These are phyloP conservation scores for Calidris pugnax DNA, from an alignment of 2,113 vertebrate genomes.

Conservation along the genomic window DNA sequence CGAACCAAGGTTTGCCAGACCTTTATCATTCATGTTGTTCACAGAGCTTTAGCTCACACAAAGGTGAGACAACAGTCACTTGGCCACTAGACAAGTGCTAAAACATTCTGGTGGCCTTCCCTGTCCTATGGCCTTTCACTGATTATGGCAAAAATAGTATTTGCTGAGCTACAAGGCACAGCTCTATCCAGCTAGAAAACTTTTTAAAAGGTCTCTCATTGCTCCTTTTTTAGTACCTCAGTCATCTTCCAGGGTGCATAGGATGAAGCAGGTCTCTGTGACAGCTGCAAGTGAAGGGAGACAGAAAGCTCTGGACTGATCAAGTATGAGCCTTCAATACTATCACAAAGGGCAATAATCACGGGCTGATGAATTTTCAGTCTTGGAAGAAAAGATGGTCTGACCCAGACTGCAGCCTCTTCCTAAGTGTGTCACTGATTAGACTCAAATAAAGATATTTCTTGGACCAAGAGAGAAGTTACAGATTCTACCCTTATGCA, in stretches of 20 bases:
- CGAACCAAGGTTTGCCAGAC: not conserved
- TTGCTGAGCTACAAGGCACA: not conserved
- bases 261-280: not conserved
- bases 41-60: not conserved
- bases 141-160: not conserved
- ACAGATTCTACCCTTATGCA: not conserved
- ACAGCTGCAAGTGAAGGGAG: not conserved
- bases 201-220: not conserved
- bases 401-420: not conserved
- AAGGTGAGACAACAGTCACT: not conserved
- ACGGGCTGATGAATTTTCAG: not conserved
- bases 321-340: not conserved
- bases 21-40: not conserved
- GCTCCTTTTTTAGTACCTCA: not conserved
- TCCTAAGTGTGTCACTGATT: not conserved
- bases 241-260: not conserved
- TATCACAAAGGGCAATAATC: not conserved
- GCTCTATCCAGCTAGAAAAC: not conserved
- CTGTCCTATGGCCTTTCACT: not conserved
- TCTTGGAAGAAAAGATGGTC: not conserved
- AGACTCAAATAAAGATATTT: not conserved
- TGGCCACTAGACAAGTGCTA: not conserved
- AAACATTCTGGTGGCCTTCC: not conserved
- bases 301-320: not conserved
- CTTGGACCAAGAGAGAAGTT: not conserved